A percentile compares a stretch with the other conserved stretches of the same genome.
Evolutionary conservation across 2,113 vertebrate species (phyloP).

Genomic region (Osmerus mordax): DNA sequence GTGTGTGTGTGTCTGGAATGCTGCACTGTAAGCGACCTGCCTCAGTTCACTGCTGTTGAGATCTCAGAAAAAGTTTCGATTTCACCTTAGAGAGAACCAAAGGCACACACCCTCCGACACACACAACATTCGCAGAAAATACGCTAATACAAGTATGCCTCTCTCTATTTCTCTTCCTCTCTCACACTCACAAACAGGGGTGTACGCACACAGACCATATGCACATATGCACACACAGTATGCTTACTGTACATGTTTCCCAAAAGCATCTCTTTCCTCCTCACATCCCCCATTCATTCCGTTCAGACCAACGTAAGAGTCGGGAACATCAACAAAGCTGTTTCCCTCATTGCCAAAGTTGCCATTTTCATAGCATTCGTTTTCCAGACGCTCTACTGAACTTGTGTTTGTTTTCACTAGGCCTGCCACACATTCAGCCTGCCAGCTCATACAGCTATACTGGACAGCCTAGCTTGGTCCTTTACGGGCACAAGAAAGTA

Average conservation of each 20-base stretch:
- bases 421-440: conserved; percentile 60
- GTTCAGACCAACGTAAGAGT: conserved; percentile 52
- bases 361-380: conserved; percentile 60
- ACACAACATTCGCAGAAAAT: neutral
- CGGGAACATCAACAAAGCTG: conserved; percentile 63
- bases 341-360: conserved; percentile 64
- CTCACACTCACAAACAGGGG: conserved; percentile 24
- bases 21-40: conserved; percentile 18
- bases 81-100: conserved; percentile 19
- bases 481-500: conserved; percentile 41
- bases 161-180: conserved; percentile 57
- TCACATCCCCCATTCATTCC: conserved; percentile 34
- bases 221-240: too few relatives aligned
- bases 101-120: neutral
- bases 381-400: conserved; percentile 42
- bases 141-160: neutral
- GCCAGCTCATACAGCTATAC: conserved; percentile 49
- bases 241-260: too few relatives aligned
- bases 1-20: conserved; percentile 1
- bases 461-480: conserved; percentile 49
- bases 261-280: too few relatives aligned
- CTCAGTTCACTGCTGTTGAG: conserved; percentile 3
- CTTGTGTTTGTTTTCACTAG: conserved; percentile 65
- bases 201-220: too few relatives aligned
- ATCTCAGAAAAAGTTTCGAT: conserved; percentile 31